A percentile compares a stretch with the other conserved stretches of the same genome.
Conservation (phyloP, 2,888 invertebrate species). For the Zygothrica quintamaculata region DNA sequence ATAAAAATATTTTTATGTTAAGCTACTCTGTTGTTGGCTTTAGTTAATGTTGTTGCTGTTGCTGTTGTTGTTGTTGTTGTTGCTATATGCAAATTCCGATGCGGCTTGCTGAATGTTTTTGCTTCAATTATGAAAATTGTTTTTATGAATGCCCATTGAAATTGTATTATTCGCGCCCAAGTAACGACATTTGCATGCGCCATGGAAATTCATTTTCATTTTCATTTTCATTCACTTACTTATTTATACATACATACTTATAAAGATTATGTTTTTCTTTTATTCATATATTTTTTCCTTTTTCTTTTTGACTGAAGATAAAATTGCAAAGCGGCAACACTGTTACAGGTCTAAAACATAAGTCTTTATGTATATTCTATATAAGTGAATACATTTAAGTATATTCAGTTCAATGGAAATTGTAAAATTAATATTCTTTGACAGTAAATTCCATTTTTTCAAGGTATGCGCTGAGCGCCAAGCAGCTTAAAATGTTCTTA, state of each 20-base stretch:
- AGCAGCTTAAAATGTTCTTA: constrained; percentile 55
- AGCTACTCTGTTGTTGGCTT: constrained; percentile 40
- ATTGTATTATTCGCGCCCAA: constrained; percentile 75
- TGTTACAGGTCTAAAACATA: constrained; percentile 3
- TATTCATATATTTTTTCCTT: constrained; percentile 34
- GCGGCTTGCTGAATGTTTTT: constrained; percentile 52
- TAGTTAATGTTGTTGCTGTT: no score
- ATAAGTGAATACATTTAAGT: background rate
- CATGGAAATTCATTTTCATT: constrained; percentile 39
- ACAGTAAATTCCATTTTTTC: constrained; percentile 59
- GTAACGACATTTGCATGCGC: constrained; percentile 68
- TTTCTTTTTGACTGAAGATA: constrained; percentile 1
- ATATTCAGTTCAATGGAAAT: constrained; percentile 42
- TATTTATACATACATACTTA: constrained; percentile 13
- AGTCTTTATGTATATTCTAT: background rate
- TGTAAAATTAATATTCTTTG: constrained; percentile 62
- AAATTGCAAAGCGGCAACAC: background rate
- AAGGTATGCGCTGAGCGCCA: constrained; percentile 35
- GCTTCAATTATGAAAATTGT: constrained; percentile 78
- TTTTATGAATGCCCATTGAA: constrained; percentile 72
- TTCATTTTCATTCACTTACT: constrained; percentile 23
- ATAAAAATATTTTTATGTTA: constrained; percentile 42
- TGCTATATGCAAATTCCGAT: constrained; percentile 55
- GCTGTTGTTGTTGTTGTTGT: no score
- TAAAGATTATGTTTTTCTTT: background rate